Evolutionary conservation across 2,888 invertebrate species (phyloP), one percentile per base, ranked within the genome.

Genomic region (Gonocerus acuteangulatus): DNA sequence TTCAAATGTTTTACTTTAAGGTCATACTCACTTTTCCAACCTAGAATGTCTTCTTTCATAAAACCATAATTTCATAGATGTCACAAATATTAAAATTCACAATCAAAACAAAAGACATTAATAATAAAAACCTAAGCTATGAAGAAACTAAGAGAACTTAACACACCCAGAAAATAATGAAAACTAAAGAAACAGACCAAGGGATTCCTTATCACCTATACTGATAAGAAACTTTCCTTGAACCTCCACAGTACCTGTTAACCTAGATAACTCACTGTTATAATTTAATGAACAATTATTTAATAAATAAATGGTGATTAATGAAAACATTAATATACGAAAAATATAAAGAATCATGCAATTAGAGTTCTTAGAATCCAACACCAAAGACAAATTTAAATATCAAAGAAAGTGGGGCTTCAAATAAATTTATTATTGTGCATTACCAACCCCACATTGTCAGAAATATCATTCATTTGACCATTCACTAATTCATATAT

Each of bases 391-490:
- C 27, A 27, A 27, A 27, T 27, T 4, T 4, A 27, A 27, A 6
- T 27, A 9, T 27, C 27, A 6, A 27, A 6, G 9, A 27, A 6
- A 27, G 27, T 27, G 27, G 27, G 27, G 27, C 9, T 27, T 27
- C 27, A 27, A 9, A 9, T 27, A 42, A 42, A 42, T 42, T 16
- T 42, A 42, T 3, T 39, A 1, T 15, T 42, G 21, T 42, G 54
- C 42, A 54, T 42, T 42, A 57, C 57, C 47, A 57, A 57, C 57
- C 57, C 57, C 57, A 57, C 57, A 57, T 57, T 57, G 57, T 57
- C 23, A 18, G 42, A 47, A 16, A 16, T 15, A 21, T 52, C 32
- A 52, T 15, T 15, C 6, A 34, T 11, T 11, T 34, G 36, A 34
- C 36, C 36, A 11, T 34, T 11, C 36, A 34, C 9, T 34, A 34